A percentile compares a stretch with the other conserved stretches of the same genome.
Conservation (phyloP, 1,140 invertebrate species). For the Trigoniulus corallinus region DNA sequence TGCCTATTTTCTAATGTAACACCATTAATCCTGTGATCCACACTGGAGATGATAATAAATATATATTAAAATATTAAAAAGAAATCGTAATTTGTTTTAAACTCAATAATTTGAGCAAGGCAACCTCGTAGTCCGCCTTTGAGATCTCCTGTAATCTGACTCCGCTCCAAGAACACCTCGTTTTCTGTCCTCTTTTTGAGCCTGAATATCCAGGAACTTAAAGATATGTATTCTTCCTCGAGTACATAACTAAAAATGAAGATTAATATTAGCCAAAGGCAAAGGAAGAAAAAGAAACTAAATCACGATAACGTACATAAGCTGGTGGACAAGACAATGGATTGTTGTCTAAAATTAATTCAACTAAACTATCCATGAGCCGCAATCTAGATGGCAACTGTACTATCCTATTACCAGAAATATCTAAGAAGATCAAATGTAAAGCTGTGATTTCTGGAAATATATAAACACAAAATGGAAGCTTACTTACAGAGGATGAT, state of each 20-base stretch:
- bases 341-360: constrained; percentile 66
- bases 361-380: constrained; percentile 60
- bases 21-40: constrained; percentile 23
- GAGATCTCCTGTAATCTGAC: constrained; percentile 19
- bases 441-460: constrained; percentile 66
- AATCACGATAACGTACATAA: constrained; percentile 39
- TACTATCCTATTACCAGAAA: constrained; percentile 73
- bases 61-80: neutral
- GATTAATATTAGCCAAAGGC: constrained; percentile 15
- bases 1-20: constrained; percentile 28
- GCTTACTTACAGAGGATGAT: too few species aligned
- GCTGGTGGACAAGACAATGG: constrained; percentile 77
- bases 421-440: constrained; percentile 62
- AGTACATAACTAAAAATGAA: constrained; percentile 53
- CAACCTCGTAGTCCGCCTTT: constrained; percentile 17
- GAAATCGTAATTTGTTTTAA: too few species aligned
- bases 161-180: constrained; percentile 19
- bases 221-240: constrained; percentile 83
- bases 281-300: constrained; percentile 1
- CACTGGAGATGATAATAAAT: constrained; percentile 16
- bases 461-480: constrained; percentile 16
- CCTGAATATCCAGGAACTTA: constrained; percentile 80
- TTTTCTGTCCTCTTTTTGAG: constrained; percentile 38
- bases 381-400: constrained; percentile 67
- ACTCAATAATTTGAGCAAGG: too few species aligned